Evolutionary conservation across 2,113 vertebrate genomes (phyloP).

Genomic region (Nibea coibor): DNA sequence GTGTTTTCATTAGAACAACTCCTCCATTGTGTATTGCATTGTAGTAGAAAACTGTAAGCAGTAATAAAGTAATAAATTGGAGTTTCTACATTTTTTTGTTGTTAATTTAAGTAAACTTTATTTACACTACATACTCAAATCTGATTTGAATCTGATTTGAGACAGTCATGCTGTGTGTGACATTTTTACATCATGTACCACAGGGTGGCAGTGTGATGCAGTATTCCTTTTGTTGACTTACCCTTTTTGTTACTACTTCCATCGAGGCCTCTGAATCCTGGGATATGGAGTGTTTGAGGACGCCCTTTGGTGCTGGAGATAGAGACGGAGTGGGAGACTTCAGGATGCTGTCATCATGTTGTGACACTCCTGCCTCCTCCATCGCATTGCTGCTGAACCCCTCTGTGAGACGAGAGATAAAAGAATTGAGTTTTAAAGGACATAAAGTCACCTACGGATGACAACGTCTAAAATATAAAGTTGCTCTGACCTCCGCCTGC

Average conservation of each 20-base stretch:
- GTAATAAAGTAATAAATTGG: too few relatives aligned
- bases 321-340: background rate
- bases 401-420: conserved; percentile 21
- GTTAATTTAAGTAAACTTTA: background rate
- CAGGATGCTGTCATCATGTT: background rate
- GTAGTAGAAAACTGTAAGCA: too few relatives aligned
- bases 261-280: conserved; percentile 56
- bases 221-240: conserved; percentile 31
- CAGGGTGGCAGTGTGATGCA: conserved; percentile 15
- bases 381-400: conserved; percentile 24
- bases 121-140: background rate
- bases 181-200: conserved; percentile 21
- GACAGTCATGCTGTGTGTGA: background rate
- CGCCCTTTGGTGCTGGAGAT: conserved; percentile 47
- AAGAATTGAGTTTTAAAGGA: background rate
- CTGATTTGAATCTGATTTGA: background rate
- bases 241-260: conserved; percentile 80
- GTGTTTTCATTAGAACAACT: background rate
- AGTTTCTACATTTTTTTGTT: too few relatives aligned
- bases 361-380: conserved; percentile 35
- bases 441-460: background rate
- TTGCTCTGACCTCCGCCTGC: conserved; percentile 41
- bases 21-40: too few relatives aligned
- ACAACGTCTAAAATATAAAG: background rate
- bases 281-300: conserved; percentile 67